Evolutionary conservation across 2,888 invertebrate genomes (phyloP), one percentile per base, ranked within the genome.

Genomic region (Pollenia angustigena): DNA sequence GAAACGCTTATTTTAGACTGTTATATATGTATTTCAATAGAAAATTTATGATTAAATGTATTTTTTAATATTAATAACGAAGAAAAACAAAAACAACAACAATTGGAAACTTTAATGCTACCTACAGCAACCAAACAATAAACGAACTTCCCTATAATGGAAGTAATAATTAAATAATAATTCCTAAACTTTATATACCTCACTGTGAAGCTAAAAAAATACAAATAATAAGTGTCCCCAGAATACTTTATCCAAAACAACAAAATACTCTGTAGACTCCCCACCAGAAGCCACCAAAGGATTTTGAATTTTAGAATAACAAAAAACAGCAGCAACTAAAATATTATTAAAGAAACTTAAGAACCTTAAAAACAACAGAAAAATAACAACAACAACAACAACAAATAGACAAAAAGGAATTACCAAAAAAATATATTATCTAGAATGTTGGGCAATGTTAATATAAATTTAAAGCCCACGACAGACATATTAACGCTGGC

Each of bases 1-100:
- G 62, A 84, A 87, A 84, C 87, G 87, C 87, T 87, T 87, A 84
- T 68, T 78, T 68, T 81, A 87, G 81, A 87, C 87, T 87, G 87
- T 83, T 76, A 74, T 66, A 69, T 60, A 60, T 40, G 68, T 60
- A 64, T 74, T 62, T 74, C n/a, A 48, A 54, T 71, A 54, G 11
- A 54, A 68, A 74, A 78, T 78, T 72, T 81, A 74, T 68, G 46
- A 60, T 50, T 62, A 14, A 79, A 82, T 82, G 60, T 58, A 68
- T 74, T 72, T 58, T 71, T 23, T 14, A 48, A 66, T 74, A 69
- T 74, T 32, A 42, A 48, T 12, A 14, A 68, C 14, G 69, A 48
- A 18, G 18, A 18, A 1, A 18, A 1, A 18, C 72, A 56, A 10
- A 18, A 62, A 79, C 4, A 12, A 48, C 11, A 69, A 48, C 16